These are phyloP conservation scores for Diacarnus erythraeanus DNA, from an alignment of 37 sponge, comb jelly and placozoan species.

Conservation along the genomic window DNA sequence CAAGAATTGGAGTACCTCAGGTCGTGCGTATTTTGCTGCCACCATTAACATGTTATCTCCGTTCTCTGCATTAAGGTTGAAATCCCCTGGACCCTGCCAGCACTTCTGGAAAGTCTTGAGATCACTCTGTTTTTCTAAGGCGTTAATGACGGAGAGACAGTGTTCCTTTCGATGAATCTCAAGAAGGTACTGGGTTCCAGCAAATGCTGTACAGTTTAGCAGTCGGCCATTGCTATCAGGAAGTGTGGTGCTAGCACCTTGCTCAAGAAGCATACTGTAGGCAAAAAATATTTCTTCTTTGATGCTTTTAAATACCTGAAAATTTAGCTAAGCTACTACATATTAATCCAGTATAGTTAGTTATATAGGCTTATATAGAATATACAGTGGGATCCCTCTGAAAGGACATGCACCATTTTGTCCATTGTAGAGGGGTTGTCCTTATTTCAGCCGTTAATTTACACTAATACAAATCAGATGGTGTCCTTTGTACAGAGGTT, in stretches of 20 bases:
- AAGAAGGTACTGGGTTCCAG: conserved; percentile 61
- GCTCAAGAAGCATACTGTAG: conserved; percentile 44
- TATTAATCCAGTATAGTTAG: background rate
- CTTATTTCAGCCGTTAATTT: too few species aligned
- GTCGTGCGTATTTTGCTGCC: conserved; percentile 47
- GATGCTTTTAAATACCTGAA: background rate
- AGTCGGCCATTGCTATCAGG: conserved; percentile 57
- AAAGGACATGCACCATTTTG: too few species aligned
- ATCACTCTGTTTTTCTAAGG: background rate
- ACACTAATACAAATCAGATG: too few species aligned
- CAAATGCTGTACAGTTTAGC: conserved; percentile 31
- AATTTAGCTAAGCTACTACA: background rate
- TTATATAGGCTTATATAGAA: background rate
- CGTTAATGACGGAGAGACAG: background rate
- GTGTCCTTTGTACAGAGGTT: too few species aligned
- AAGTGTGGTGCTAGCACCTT: conserved; percentile 57
- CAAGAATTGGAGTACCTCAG: conserved; percentile 59
- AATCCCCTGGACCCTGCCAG: conserved; percentile 70
- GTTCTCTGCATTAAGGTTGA: conserved; percentile 40
- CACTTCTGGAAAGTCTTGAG: conserved; percentile 14
- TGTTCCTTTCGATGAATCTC: conserved; percentile 40
- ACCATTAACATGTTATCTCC: conserved; percentile 67
- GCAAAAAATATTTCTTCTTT: background rate
- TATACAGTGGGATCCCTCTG: conserved; percentile 1
- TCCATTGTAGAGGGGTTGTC: too few species aligned